Evolutionary conservation across 2,888 invertebrate genomes (phyloP), one percentile per base, ranked within the genome.

Genomic region (Drosophila demipolita): DNA sequence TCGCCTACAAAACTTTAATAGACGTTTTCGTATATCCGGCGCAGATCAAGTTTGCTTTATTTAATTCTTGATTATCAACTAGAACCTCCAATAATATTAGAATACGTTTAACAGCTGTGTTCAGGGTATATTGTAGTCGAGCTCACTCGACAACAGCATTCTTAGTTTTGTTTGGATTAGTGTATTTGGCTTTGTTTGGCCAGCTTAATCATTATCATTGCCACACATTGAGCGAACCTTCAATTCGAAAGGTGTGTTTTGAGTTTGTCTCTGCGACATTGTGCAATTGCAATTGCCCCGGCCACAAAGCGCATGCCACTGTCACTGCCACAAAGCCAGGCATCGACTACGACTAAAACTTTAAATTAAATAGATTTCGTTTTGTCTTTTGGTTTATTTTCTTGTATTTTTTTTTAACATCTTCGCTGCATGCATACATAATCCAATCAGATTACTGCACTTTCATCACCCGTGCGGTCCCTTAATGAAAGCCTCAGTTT

Each of bases 241-340:
- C 85, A 85, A 90, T 88, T 90, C 73, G 88, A 85, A 90, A 85
- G 90, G 90, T 82, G 90, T 73, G 75, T 89, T 23, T 70, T 80
- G 60, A 59, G 59, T 57, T 40, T 58, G 50, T 52, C 26, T 38
- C 20, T 61, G 32, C n/a, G 29, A 26, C 55, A 58, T 78, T 80
- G 71, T 64, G 77, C 81, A 78, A 80, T 45, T 76, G 81, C 70
- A 77, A 70, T 64, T 79, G 65, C 64, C 70, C 55, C 61, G 52
- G 66, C 60, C 69, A 53, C 52, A 23, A 53, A 7, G 35, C 59
- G 52, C 53, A 38, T 63, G 40, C 57, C 66, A 42, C 65, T 60
- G 62, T 65, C 49, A 55, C 62, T 58, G 60, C 42, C 67, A 36
- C 17, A 33, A 69, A 68, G 23, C 49, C 70, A 75, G 73, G 48